Evolutionary conservation across 2,113 vertebrate species (phyloP), one percentile per base, ranked within the genome.

Genomic region (Blennius ocellaris): DNA sequence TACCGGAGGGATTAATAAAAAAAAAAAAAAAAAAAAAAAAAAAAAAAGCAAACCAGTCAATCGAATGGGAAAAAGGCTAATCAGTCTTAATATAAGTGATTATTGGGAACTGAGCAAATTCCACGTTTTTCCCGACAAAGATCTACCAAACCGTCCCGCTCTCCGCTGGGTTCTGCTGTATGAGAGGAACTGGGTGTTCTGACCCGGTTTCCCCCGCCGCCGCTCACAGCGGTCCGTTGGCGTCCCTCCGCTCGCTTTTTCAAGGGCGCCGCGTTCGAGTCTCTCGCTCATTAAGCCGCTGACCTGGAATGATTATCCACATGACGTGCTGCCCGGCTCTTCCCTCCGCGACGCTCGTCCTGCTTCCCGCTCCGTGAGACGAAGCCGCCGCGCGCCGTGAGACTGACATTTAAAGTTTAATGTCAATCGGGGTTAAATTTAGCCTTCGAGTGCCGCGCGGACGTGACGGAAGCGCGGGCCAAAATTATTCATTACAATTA

Each of bases 271-370:
- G 69, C 36, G 73, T 71, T 56, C 66, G 79, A 73, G 82, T 74
- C 66, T 83, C 67, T 70, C 30, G 12, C 74, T 87, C 85, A 80
- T 81, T 70, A 79, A 63, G 69, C 54, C 49, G 62, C 73, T 88
- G 86, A 88, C 80, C 86, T 85, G 75, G 80, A 88, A 83, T 59
- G 72, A 86, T 86, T 74, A 79, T 83, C 71, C 86, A 77, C 81
- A 58, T 43, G 65, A 86, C 77, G 79, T 72, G 83, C 76, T 68
- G 16, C 78, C 40, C 54, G 30, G 53, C 11, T 69, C 52, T 36
- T 49, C 12, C 30, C 38, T 15, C 60, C n/a, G n/a, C 48, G 60
- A 43, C 45, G 36, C 38, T 53, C 52, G 15, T 47, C 44, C n/a
- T 44, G 50, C 47, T 21, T 43, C 17, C 36, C 4, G 3, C 5